phyloP scores from a whole-genome alignment of 2,888 invertebrate genomes.

The Acleris emargana region DNA sequence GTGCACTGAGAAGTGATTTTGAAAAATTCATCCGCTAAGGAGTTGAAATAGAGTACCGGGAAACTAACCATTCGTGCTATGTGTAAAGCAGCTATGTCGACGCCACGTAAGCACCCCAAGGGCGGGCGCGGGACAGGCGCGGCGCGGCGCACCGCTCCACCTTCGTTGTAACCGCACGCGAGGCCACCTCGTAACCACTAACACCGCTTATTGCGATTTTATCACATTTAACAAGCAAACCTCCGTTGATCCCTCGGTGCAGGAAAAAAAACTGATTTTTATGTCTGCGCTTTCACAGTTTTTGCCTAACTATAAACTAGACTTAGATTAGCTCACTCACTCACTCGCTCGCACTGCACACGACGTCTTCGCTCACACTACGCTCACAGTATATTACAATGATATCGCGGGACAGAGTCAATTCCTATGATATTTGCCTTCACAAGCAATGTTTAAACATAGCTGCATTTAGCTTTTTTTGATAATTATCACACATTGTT shows the following conservation, averaged over 20 bases:
- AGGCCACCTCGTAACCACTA: slow-evolving; percentile 54
- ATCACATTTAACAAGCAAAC: slow-evolving; percentile 68
- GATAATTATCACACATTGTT: slow-evolving; percentile 69
- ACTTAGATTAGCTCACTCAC: slow-evolving; percentile 66
- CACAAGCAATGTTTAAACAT: slow-evolving; percentile 44
- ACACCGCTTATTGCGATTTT: slow-evolving; percentile 68
- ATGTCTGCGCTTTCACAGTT: slow-evolving; percentile 69
- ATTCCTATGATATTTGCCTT: slow-evolving; percentile 58
- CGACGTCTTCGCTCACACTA: slow-evolving; percentile 67
- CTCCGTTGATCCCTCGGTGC: slow-evolving; percentile 76
- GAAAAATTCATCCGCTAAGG: no score
- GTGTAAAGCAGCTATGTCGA: no score
- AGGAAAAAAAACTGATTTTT: slow-evolving; percentile 67
- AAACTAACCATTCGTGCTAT: no score
- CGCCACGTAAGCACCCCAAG: no score
- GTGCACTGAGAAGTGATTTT: no score
- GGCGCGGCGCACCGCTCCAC: slow-evolving; percentile 43
- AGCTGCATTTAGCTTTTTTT: slow-evolving; percentile 66
- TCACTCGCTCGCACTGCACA: slow-evolving; percentile 57
- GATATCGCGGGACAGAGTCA: slow-evolving; percentile 72
- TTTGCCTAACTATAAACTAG: slow-evolving; percentile 82
- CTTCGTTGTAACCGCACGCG: slow-evolving; percentile 72
- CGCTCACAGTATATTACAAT: slow-evolving; percentile 72
- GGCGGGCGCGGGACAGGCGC: slow-evolving; percentile 28
- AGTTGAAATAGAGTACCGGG: no score